Evolutionary conservation across 2,797 vertebrate genomes (phyloP).

Genomic region (Bucorvus abyssinicus): DNA sequence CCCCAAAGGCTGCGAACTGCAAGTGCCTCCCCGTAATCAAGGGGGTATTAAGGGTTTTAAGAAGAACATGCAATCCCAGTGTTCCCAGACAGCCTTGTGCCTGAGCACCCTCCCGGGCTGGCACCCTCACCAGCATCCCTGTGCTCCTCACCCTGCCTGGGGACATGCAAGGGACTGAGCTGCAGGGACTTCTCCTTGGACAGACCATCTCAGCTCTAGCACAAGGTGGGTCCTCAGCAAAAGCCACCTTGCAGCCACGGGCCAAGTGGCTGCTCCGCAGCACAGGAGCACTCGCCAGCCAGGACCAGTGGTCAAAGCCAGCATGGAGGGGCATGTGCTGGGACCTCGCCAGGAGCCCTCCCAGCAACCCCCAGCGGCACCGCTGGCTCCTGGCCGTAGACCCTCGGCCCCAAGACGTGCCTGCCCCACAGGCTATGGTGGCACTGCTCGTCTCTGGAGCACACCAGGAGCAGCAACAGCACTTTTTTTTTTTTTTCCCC

Average conservation of each 20-base stretch:
- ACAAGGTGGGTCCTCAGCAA: not conserved
- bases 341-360: not conserved
- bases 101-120: not conserved
- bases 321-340: fast-evolving
- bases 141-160: not conserved
- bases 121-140: too few relatives aligned
- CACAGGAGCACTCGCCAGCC: not conserved
- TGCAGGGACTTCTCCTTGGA: not conserved
- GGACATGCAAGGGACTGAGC: not conserved
- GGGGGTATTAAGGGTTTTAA: not conserved
- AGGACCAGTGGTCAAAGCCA: fast-evolving
- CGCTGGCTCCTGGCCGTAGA: not conserved
- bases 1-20: not conserved
- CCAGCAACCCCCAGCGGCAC: not conserved
- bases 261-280: not conserved
- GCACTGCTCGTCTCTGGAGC: not conserved
- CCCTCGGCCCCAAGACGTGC: not conserved
- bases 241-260: not conserved
- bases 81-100: not conserved
- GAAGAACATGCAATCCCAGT: not conserved
- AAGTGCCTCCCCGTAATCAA: fast-evolving
- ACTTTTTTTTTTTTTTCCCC: not conserved
- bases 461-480: not conserved
- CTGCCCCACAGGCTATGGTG: fast-evolving
- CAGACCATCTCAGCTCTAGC: not conserved